These are phyloP conservation scores for Dysmachus trigonus DNA, from an alignment of 2,888 invertebrate species.

Conservation along the genomic window DNA sequence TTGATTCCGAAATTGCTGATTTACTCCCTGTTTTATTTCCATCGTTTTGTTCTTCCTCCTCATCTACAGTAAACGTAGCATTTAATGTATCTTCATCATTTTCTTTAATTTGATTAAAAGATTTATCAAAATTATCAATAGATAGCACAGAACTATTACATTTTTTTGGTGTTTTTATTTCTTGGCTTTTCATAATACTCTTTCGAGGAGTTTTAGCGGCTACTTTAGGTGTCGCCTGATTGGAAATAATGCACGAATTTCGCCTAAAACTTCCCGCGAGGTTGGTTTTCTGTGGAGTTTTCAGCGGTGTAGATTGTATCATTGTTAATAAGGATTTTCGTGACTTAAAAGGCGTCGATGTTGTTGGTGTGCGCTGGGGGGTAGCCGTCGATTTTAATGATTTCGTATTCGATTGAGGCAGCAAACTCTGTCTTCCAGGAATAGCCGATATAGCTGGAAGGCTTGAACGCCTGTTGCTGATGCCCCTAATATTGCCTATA, in stretches of 20 bases:
- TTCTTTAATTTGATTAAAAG: neutral
- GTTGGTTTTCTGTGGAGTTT: neutral
- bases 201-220: neutral
- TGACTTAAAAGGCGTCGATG: neutral
- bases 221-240: neutral
- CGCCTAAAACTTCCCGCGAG: neutral
- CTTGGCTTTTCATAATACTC: neutral
- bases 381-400: neutral
- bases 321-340: neutral
- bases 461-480: neutral
- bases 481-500: neutral
- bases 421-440: neutral
- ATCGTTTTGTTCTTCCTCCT: neutral
- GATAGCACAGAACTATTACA: neutral
- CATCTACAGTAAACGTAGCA: constrained; percentile 9
- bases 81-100: neutral
- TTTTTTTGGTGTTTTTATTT: neutral
- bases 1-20: neutral
- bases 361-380: neutral
- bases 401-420: neutral
- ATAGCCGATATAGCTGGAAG: neutral
- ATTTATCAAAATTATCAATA: neutral
- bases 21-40: neutral
- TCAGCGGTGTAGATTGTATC: neutral
- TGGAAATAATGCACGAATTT: neutral